Percentiles rank a stretch among this genome's conserved stretches.
Evolutionary conservation across 2,888 invertebrate species (phyloP).

Genomic region (Anodontia alba): DNA sequence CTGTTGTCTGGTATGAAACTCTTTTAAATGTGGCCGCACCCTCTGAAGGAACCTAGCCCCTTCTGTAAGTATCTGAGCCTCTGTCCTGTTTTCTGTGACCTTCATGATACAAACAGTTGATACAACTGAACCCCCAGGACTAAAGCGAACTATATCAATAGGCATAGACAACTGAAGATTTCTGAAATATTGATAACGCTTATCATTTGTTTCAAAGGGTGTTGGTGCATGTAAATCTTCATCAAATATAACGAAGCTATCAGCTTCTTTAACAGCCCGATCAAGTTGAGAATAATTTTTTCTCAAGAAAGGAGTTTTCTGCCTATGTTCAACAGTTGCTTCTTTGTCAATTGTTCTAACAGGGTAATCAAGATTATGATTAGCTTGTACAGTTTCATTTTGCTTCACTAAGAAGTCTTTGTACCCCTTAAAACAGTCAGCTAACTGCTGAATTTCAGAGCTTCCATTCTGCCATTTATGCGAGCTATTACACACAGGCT

Average conservation of each 20-base stretch:
- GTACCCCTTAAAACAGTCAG: not conserved
- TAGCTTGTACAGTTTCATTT: not conserved
- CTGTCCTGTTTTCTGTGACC: constrained; percentile 21
- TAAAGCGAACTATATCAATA: constrained; percentile 37
- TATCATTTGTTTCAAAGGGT: not conserved
- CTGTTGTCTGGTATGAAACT: constrained; percentile 46
- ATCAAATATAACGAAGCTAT: not conserved
- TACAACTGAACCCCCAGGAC: constrained; percentile 40
- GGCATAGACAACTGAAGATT: constrained; percentile 33
- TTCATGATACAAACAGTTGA: constrained; percentile 24
- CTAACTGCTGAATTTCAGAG: not conserved
- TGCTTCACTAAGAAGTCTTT: not conserved
- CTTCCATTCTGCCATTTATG: not conserved
- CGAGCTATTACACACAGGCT: not conserved
- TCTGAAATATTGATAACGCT: not conserved
- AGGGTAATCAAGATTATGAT: not conserved
- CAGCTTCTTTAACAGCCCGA: not conserved
- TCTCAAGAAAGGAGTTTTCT: not conserved
- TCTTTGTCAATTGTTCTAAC: not conserved
- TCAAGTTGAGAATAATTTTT: not conserved
- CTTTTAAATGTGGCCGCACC: constrained; percentile 25
- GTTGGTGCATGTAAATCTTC: not conserved
- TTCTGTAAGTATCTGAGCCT: constrained; percentile 21
- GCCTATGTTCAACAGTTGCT: not conserved
- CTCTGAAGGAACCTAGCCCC: not conserved